Conservation (phyloP, 37 sponge, comb jelly and placozoan genomes). For the Lycopodina hypogea region DNA sequence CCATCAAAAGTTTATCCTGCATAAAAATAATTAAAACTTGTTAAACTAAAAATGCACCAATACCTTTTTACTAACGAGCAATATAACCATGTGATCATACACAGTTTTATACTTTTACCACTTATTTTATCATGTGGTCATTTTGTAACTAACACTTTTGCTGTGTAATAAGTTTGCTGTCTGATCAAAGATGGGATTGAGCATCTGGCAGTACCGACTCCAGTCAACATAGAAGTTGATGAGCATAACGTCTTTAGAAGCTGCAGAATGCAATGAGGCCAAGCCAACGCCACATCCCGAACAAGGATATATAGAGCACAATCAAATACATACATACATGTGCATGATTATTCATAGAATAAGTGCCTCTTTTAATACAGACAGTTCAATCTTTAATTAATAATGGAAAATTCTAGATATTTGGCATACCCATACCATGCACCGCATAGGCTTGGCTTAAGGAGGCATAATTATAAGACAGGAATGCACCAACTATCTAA, state of each 20-base stretch:
- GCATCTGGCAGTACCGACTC: constrained; percentile 93
- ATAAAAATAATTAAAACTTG: background rate
- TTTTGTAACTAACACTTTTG: background rate
- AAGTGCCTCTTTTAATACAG: no score
- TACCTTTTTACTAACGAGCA: no score
- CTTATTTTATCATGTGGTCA: background rate
- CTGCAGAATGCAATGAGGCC: constrained; percentile 26
- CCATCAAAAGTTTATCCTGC: constrained; percentile 57
- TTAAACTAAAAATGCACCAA: background rate
- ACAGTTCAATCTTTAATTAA: no score
- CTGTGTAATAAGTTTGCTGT: constrained; percentile 66
- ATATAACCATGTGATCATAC: background rate
- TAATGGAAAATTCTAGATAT: no score
- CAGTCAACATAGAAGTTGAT: constrained; percentile 94
- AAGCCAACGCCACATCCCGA: no score
- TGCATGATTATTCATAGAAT: no score
- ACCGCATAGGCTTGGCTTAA: no score
- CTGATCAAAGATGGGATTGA: constrained; percentile 94
- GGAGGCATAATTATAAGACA: no score
- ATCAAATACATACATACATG: no score
- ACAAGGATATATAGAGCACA: no score
- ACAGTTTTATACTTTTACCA: background rate
- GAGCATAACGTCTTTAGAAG: constrained; percentile 36
- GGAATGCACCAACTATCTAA: no score
- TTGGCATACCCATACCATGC: no score